A percentile compares a stretch with the other conserved stretches of the same genome.
Evolutionary conservation across 2,888 invertebrate species (phyloP).

Genomic region (Polydrusus cervinus): DNA sequence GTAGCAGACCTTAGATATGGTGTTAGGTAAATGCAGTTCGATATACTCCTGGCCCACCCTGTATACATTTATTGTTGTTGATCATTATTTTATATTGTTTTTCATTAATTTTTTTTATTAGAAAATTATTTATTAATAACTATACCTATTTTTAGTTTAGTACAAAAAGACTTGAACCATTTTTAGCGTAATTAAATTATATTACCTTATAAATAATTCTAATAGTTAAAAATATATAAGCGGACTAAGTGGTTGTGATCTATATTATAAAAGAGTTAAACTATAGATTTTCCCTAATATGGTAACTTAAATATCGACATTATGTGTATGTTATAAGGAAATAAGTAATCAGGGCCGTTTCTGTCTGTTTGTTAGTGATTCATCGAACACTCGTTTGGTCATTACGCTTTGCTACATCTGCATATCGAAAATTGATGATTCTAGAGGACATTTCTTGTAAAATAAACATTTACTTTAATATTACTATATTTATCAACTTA

Average conservation of each 20-base stretch:
- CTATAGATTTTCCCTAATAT: slow-evolving; percentile 52
- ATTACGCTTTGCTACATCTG: slow-evolving; percentile 22
- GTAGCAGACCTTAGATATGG: no score
- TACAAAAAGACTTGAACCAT: slow-evolving; percentile 53
- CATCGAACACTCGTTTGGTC: slow-evolving; percentile 42
- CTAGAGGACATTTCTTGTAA: not conserved
- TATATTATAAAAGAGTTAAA: slow-evolving; percentile 53
- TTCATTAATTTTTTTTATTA: slow-evolving; percentile 30
- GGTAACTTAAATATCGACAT: slow-evolving; percentile 49
- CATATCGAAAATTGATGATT: slow-evolving; percentile 3
- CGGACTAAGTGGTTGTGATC: slow-evolving; percentile 67
- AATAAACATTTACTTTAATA: not conserved
- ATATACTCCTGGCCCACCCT: no score
- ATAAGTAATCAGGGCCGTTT: slow-evolving; percentile 42
- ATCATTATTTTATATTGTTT: slow-evolving; percentile 35
- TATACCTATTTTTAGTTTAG: slow-evolving; percentile 52
- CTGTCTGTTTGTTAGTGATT: slow-evolving; percentile 44
- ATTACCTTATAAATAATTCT: slow-evolving; percentile 56
- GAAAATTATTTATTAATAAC: slow-evolving; percentile 47
- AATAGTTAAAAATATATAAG: slow-evolving; percentile 52
- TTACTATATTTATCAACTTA: no score
- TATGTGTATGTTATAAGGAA: slow-evolving; percentile 52
- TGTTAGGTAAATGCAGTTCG: no score
- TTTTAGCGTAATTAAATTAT: slow-evolving; percentile 49
- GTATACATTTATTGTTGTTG: slow-evolving; percentile 35